Evolutionary conservation across 2,113 vertebrate species (phyloP).

Genomic region (Scomber scombrus): DNA sequence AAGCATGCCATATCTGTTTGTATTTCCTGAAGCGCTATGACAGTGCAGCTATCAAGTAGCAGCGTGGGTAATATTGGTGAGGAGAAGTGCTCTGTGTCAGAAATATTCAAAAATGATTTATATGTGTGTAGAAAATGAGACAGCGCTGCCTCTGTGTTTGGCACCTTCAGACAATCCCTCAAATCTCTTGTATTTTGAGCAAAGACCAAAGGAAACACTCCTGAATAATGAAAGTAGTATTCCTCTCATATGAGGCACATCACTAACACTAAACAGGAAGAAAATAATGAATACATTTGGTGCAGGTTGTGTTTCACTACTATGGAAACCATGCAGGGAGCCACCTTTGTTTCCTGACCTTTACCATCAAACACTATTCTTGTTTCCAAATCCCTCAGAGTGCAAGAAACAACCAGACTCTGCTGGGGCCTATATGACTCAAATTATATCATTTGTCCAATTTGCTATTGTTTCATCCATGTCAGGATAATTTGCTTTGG

Average conservation of each 20-base stretch:
- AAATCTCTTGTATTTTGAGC: slow-evolving; percentile 74
- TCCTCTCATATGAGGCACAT: slow-evolving; percentile 67
- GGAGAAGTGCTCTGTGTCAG: slow-evolving; percentile 82
- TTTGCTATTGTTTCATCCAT: slow-evolving; percentile 89
- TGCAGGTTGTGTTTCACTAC: slow-evolving; percentile 64
- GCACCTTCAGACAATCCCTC: slow-evolving; percentile 70
- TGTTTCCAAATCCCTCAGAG: slow-evolving; percentile 85
- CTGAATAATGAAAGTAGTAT: slow-evolving; percentile 68
- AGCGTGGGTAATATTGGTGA: slow-evolving; percentile 74
- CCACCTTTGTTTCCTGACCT: slow-evolving; percentile 84
- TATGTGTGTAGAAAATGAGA: slow-evolving; percentile 77
- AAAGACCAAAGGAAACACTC: slow-evolving; percentile 66
- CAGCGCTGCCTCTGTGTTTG: slow-evolving; percentile 52
- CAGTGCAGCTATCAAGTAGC: slow-evolving; percentile 9
- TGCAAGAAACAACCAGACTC: slow-evolving; percentile 78
- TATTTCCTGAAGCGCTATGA: neutral
- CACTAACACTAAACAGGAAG: slow-evolving; percentile 79
- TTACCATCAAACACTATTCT: slow-evolving; percentile 86
- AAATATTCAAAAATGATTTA: slow-evolving; percentile 88
- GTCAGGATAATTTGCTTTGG: slow-evolving; percentile 89
- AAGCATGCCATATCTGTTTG: slow-evolving; percentile 29
- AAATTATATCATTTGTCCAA: slow-evolving; percentile 90
- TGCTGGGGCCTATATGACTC: slow-evolving; percentile 85
- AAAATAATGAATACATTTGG: slow-evolving; percentile 81
- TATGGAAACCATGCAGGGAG: slow-evolving; percentile 56